Evolutionary conservation across 2,888 invertebrate species (phyloP), one percentile per base, ranked within the genome.

Genomic region (Baronia brevicornis): DNA sequence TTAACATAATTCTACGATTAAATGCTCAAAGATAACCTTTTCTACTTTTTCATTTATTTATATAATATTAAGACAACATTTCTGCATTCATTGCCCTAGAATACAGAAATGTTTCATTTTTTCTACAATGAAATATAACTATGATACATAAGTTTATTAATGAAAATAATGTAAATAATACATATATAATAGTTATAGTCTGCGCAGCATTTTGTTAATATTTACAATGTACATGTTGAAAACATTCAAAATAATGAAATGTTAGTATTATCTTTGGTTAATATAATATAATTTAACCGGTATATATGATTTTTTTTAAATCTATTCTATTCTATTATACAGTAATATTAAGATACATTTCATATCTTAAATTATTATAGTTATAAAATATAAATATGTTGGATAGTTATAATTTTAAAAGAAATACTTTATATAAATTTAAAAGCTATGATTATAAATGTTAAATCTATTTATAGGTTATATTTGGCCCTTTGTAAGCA

Each of bases 71-170:
- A 27, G 23, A 26, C 36, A 47, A 59, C 54, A 67, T 70, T 69
- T 71, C 63, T 67, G 63, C 51, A 77, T 61, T 72, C 67, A 84
- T 84, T 84, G 82, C 82, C 82, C 82, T 31, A 28, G 70, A 79
- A 60, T 70, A 64, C 63, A 71, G 62, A 73, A 72, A 72, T 60
- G 56, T 54, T 44, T 19, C 17, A 19, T 29, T 31, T 34, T 5
- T 28, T 22, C 22, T 28, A 15, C 22, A 28, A 9, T 28, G 40
- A 24, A 3, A 25, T 30, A 36, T 33, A 35, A 40, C 35, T 52
- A 35, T 37, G 27, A 5, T 20, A 10, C 12, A 12, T 4, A 8
- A 14, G 9, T 40, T n/a, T n/a, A n/a, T 14, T 20, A 23, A 18
- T 13, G 12, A 26, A 25, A 21, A 13, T 23, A 23, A 9, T 6